phyloP scores from a whole-genome alignment of 2,797 vertebrate genomes.

The Nannoperca obscura region DNA sequence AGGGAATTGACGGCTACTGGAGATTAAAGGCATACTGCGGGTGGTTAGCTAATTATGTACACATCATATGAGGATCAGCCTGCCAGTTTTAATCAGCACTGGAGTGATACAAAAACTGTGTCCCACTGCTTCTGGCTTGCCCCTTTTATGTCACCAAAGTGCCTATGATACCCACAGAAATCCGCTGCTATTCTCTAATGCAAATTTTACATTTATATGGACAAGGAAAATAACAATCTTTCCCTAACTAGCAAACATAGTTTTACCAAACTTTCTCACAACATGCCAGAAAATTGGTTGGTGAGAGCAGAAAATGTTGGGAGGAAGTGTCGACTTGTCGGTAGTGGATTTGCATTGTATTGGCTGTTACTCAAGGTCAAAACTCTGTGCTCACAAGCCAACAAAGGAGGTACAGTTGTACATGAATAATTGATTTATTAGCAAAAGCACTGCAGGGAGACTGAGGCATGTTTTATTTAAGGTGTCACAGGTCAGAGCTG shows the following conservation, averaged over 20 bases:
- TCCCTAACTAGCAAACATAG: constrained; percentile 28
- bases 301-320: constrained; percentile 30
- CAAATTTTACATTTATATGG: constrained; percentile 73
- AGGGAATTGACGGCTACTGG: constrained; percentile 52
- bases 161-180: constrained; percentile 57
- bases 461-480: constrained; percentile 59
- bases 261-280: constrained; percentile 39
- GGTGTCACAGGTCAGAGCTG: constrained; percentile 62
- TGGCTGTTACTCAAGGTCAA: constrained; percentile 58
- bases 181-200: constrained; percentile 58
- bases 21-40: constrained; percentile 73
- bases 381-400: constrained; percentile 35
- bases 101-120: constrained; percentile 44
- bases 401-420: constrained; percentile 30
- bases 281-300: constrained; percentile 46
- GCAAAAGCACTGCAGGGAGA: constrained; percentile 48
- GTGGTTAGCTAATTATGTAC: constrained; percentile 76
- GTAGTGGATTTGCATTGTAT: constrained; percentile 34
- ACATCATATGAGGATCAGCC: constrained; percentile 69
- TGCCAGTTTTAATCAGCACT: constrained; percentile 74
- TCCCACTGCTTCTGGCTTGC: constrained; percentile 53
- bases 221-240: constrained; percentile 52
- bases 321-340: constrained; percentile 20
- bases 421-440: constrained; percentile 65
- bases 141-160: constrained; percentile 72